These are phyloP conservation scores for Lagopus muta DNA, from an alignment of 2,113 vertebrate genomes.

Conservation along the genomic window DNA sequence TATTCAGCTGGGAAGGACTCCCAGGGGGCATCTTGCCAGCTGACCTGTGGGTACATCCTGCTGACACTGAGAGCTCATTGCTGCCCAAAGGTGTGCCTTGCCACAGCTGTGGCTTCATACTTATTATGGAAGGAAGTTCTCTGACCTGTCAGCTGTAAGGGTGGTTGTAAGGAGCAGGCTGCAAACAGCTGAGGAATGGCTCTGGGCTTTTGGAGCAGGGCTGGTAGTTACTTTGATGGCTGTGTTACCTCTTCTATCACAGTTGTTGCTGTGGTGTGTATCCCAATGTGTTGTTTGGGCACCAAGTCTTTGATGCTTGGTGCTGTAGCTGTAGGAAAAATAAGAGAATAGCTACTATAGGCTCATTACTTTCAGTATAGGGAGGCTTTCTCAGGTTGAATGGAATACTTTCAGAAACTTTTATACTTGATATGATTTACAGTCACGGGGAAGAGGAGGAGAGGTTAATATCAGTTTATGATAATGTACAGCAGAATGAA, in stretches of 20 bases:
- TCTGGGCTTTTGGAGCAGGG: not conserved
- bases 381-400: rapidly evolving
- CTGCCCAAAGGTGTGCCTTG: not conserved
- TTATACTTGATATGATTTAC: not conserved
- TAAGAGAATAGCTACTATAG: not conserved
- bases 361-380: not conserved
- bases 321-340: not conserved
- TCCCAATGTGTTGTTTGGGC: not conserved
- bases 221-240: not conserved
- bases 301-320: not conserved
- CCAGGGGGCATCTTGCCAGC: not conserved
- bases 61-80: not conserved
- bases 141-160: not conserved
- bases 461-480: not conserved
- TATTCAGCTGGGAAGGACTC: not conserved
- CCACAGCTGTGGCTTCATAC: not conserved
- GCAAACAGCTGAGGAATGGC: not conserved
- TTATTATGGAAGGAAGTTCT: not conserved
- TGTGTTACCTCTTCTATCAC: not conserved
- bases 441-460: not conserved
- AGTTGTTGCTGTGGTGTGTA: not conserved
- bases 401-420: not conserved
- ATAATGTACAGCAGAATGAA: not conserved
- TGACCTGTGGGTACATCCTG: not conserved
- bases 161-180: not conserved